Evolutionary conservation across 2,113 vertebrate genomes (phyloP), one percentile per base, ranked within the genome.

Genomic region (Microtus oregoni): DNA sequence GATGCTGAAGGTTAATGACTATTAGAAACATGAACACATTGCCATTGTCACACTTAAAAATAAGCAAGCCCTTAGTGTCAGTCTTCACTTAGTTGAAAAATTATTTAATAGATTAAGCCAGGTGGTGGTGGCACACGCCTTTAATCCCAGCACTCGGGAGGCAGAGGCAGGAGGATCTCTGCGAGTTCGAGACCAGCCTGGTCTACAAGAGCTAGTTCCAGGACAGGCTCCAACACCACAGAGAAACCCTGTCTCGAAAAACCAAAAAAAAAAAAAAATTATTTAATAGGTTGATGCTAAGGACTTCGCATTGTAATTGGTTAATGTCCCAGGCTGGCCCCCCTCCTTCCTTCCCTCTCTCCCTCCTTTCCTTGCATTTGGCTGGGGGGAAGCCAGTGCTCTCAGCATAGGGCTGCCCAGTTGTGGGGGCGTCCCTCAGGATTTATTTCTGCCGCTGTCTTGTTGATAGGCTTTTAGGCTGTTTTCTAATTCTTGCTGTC

Each of bases 1-100:
- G 55, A 58, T 20, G 55, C 55, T 61, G 72, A 94, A 93, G 79
- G 50, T 38, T 63, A 77, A 82, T 35, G 72, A 20, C 50, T 70
- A 89, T 75, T 77, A 52, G 89, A 73, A 93, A 86, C 81, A 85
- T 55, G 88, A 93, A 89, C 12, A 76, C 3, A 81, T 52, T 89
- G 26, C 14, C 24, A 52, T 24, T 24, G 11, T 70, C 47, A 85
- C 47, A 52, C 26, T 73, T 73, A 83, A 95, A 89, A 96, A 72
- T 67, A 0, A 79, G 79, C 30, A 92, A 35, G 70, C 58, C 55
- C 55, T 77, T 83, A 72, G 67, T n/a, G 61, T 38, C 44, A 32
- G 38, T 1, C 8, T 90, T 94, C 41, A 6, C 50, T 10, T 90
- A 92, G 86, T 78, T 92, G 75, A 44, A 88, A 67, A 76, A 32